These are phyloP conservation scores for Megaleporinus macrocephalus DNA, from an alignment of 2,113 vertebrate species.

Conservation along the genomic window DNA sequence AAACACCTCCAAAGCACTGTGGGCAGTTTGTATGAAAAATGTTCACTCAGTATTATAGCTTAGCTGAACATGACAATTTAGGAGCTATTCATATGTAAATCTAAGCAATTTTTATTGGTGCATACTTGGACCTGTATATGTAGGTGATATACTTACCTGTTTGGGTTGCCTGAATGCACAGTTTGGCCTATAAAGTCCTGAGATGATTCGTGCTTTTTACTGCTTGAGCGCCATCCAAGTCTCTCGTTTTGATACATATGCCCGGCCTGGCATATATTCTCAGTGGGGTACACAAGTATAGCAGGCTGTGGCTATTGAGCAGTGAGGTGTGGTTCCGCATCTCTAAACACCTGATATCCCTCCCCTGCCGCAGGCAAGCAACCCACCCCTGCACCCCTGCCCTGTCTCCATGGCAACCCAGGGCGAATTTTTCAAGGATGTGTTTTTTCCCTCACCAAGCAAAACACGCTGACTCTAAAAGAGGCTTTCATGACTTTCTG, in stretches of 20 bases:
- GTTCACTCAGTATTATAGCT: too few relatives aligned
- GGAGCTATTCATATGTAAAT: neutral
- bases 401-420: constrained; percentile 54
- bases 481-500: constrained; percentile 6
- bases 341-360: constrained; percentile 56
- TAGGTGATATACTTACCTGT: neutral
- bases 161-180: neutral
- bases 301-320: constrained; percentile 25
- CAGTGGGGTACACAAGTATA: constrained; percentile 3
- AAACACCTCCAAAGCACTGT: too few relatives aligned
- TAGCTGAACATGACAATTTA: neutral
- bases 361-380: constrained; percentile 49
- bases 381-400: constrained; percentile 43
- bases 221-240: neutral
- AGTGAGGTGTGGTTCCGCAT: constrained; percentile 50
- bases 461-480: constrained; percentile 34
- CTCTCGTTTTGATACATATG: neutral
- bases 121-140: too few relatives aligned
- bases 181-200: neutral
- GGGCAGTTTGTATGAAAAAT: too few relatives aligned
- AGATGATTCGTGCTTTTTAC: neutral
- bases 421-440: constrained; percentile 35
- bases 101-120: neutral
- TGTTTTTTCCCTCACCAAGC: constrained; percentile 29
- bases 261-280: constrained; percentile 5